These are phyloP conservation scores for Myripristis murdjan DNA, from an alignment of 2,797 vertebrate genomes.

Conservation along the genomic window DNA sequence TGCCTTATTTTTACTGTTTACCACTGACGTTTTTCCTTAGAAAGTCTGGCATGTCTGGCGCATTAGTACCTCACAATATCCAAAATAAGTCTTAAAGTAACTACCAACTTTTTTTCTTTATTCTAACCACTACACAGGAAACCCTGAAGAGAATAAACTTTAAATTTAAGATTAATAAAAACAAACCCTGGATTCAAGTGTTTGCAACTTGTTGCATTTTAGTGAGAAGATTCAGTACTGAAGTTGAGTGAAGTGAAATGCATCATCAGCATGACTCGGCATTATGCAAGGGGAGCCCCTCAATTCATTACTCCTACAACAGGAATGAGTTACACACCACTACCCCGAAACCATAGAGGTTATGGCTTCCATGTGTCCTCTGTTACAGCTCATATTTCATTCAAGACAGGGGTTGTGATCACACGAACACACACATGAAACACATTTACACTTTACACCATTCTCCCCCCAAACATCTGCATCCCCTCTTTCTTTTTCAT, in stretches of 20 bases:
- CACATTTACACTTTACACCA: background rate
- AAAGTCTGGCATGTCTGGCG: too few relatives aligned
- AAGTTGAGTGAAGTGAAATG: conserved; percentile 48
- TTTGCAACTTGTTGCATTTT: conserved; percentile 29
- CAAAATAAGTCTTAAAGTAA: too few relatives aligned
- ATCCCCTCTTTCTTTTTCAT: background rate
- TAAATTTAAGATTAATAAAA: background rate
- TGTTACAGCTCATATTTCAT: conserved; percentile 25
- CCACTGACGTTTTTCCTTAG: too few relatives aligned
- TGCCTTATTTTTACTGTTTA: too few relatives aligned
- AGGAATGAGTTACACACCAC: background rate
- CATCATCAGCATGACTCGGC: conserved; percentile 79
- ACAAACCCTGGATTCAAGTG: background rate
- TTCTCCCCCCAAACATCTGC: background rate
- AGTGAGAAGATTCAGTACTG: conserved; percentile 30
- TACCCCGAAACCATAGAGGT: conserved; percentile 9
- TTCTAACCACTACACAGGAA: too few relatives aligned
- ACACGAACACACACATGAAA: conserved; percentile 5
- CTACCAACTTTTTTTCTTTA: too few relatives aligned
- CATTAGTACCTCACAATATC: too few relatives aligned
- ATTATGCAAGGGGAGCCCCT: conserved; percentile 39
- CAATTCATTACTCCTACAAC: conserved; percentile 27
- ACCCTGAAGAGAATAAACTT: background rate
- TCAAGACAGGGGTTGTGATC: background rate
- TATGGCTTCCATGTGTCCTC: conserved; percentile 44